Percentiles rank a stretch among this genome's conserved stretches.
Evolutionary conservation across 2,888 invertebrate species (phyloP).

Genomic region (Dolomedes plantarius): DNA sequence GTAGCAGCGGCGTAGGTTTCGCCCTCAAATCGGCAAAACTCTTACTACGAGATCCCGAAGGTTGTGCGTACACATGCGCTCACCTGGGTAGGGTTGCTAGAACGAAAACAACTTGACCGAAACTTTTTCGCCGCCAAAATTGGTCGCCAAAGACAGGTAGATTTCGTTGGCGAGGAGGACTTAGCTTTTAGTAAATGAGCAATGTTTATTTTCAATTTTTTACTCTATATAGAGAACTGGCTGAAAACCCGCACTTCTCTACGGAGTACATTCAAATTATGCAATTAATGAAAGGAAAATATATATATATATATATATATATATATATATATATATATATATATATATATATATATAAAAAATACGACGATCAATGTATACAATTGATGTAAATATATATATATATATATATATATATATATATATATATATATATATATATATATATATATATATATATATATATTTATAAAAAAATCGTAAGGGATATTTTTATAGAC

Average conservation of each 20-base stretch:
- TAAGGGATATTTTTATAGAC: too few species aligned
- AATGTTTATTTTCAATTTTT: too few species aligned
- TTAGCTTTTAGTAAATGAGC: too few species aligned
- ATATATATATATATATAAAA: too few species aligned
- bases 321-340: too few species aligned
- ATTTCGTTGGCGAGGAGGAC: not conserved
- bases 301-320: too few species aligned
- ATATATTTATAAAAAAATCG: not conserved
- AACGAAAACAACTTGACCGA: slow-evolving; percentile 29
- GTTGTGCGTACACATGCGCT: slow-evolving; percentile 56
- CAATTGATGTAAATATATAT: too few species aligned
- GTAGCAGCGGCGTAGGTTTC: not conserved
- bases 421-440: not conserved
- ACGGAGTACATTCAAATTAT: too few species aligned
- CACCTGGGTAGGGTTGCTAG: slow-evolving; percentile 45
- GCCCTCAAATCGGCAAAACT: slow-evolving; percentile 9
- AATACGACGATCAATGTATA: too few species aligned
- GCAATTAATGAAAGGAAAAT: too few species aligned
- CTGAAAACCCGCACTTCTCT: too few species aligned
- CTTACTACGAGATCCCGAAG: slow-evolving; percentile 36
- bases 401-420: not conserved
- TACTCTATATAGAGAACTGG: too few species aligned
- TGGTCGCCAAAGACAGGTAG: slow-evolving; percentile 3
- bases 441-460: not conserved
- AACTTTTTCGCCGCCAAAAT: slow-evolving; percentile 38